phyloP scores from a whole-genome alignment of 2,888 invertebrate genomes.

The Pyralis farinalis region DNA sequence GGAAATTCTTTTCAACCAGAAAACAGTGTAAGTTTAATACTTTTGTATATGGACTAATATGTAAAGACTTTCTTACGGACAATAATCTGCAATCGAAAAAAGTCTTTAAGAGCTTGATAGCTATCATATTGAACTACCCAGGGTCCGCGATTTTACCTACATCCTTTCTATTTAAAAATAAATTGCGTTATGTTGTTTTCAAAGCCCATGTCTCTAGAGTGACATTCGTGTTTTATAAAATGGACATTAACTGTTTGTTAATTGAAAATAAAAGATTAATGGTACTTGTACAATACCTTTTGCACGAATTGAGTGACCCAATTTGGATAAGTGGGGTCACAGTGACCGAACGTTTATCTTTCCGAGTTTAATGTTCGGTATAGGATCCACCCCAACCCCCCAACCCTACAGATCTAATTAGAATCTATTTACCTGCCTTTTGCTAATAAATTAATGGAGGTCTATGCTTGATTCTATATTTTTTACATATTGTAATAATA shows the following conservation, averaged over 20 bases:
- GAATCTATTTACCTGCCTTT: conserved; percentile 33
- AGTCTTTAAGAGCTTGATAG: too few species aligned
- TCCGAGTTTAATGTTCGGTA: conserved; percentile 48
- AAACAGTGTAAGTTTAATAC: too few species aligned
- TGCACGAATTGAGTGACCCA: conserved; percentile 32
- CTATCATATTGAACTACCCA: too few species aligned
- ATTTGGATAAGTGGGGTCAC: conserved; percentile 31
- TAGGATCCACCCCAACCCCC: conserved; percentile 24
- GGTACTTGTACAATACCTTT: background rate
- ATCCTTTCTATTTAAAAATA: too few species aligned
- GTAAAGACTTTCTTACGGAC: too few species aligned
- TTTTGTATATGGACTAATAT: too few species aligned
- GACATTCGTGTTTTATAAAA: background rate
- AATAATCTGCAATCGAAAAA: too few species aligned
- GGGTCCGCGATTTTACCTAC: too few species aligned
- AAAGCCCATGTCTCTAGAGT: too few species aligned
- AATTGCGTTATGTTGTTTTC: too few species aligned
- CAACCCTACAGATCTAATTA: conserved; percentile 44
- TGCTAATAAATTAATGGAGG: background rate
- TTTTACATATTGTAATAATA: too few species aligned
- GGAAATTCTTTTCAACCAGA: too few species aligned
- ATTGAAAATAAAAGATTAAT: conserved; percentile 31
- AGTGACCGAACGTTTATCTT: conserved; percentile 41
- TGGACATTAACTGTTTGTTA: background rate
- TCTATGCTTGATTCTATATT: background rate